Base-by-base conservation (phyloP, 2,113 vertebrate species). In the Bufo bufo region DNA sequence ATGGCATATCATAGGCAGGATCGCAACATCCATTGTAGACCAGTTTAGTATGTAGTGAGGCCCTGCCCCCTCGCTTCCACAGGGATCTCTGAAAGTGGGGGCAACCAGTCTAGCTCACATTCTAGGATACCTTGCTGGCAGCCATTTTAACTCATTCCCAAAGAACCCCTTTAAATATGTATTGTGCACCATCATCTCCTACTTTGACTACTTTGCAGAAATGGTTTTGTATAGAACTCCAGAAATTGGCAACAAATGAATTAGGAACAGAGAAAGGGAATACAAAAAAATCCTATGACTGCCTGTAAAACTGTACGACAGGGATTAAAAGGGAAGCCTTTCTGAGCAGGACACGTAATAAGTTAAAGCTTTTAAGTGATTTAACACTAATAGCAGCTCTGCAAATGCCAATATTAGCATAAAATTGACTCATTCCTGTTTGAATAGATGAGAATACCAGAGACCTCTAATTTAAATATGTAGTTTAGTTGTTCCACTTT, bases 291-390 rank as follows among this genome's bases (percentile, higher is more conserved):
- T 33, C 47, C 69, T 47, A 69, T 43, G 86, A 82, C 82, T 77
- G 80, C 66, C 69, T 82, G 66, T 88, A 77, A 86, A 88, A 83
- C 49, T n/a, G 81, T 63, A 69, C 19, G 58, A 83, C 59, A 77
- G 81, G 81, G 71, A 84, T 84, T 88, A 88, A 77, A 84, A 66
- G 52, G 71, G 69, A 88, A 88, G 81, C 87, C 86, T 84, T 84
- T 77, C 17, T 56, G 87, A 84, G 87, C n/a, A 19, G 59, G 81
- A 61, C 78, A 77, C 10, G n/a, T 75, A 77, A 77, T 88, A 88
- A 88, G 71, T 83, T 74, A 82, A 86, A 87, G 65, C 78, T 87
- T 87, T 88, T 82, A 88, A 88, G 86, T 88, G 86, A 88, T 88
- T 88, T 88, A 88, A 59, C 58, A 84, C 80, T 84, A 88, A 83